Evolutionary conservation across 1,140 invertebrate genomes (phyloP).

Genomic region (Dinothrombium tinctorium): DNA sequence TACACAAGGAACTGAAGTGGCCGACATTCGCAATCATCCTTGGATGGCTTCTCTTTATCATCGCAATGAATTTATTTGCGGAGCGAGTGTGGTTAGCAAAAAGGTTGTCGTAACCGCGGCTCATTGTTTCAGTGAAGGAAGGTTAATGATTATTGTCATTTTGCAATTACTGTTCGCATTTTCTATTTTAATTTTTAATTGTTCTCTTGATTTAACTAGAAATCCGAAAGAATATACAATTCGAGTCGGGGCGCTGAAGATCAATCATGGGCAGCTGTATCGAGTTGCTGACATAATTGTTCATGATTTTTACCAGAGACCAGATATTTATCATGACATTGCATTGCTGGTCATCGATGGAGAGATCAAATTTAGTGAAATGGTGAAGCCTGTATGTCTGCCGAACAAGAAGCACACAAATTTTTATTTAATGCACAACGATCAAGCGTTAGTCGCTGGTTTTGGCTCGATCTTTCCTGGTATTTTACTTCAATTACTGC

Average conservation of each 20-base stretch:
- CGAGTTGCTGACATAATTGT: neutral
- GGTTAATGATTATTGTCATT: conserved; percentile 1
- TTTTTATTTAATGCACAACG: too few relatives aligned
- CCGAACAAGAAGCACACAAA: neutral
- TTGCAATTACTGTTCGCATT: neutral
- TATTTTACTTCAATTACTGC: too few relatives aligned
- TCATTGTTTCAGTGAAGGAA: conserved; percentile 1
- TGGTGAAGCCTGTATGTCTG: conserved; percentile 6
- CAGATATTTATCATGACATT: conserved; percentile 8
- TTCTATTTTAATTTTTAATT: neutral
- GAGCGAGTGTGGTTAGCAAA: neutral
- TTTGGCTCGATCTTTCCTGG: too few relatives aligned
- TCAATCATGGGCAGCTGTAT: neutral
- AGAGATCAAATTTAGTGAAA: neutral
- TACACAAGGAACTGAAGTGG: too few relatives aligned
- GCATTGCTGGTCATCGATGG: conserved; percentile 3
- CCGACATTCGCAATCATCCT: too few relatives aligned
- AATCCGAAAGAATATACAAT: conserved; percentile 1
- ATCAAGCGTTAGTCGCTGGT: too few relatives aligned
- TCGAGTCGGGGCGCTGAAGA: conserved; percentile 22
- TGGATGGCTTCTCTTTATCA: conserved; percentile 1
- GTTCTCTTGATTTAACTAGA: neutral
- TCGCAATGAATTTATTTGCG: neutral
- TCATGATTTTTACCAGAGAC: neutral
- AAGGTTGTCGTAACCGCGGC: neutral